Evolutionary conservation across 2,797 vertebrate species (phyloP).

Genomic region (Psittacula derbiana): DNA sequence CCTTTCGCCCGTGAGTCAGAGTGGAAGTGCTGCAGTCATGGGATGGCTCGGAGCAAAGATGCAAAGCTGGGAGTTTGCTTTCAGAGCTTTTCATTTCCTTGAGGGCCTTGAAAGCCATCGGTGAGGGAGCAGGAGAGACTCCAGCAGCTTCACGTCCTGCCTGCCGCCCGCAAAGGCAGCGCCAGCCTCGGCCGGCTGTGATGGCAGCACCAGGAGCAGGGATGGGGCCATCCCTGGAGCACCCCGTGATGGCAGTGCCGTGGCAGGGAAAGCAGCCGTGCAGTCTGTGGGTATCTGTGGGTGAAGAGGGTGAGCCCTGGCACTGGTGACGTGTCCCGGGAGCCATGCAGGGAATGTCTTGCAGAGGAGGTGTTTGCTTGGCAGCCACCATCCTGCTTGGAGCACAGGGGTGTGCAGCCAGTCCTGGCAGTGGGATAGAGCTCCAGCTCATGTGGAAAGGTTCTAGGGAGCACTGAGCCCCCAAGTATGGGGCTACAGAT

Average conservation of each 20-base stretch:
- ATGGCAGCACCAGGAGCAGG: neutral
- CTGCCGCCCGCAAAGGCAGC: neutral
- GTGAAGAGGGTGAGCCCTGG: neutral
- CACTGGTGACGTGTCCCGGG: neutral
- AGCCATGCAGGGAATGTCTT: neutral
- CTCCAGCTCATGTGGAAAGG: neutral
- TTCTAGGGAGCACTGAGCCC: neutral
- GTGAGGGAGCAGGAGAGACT: neutral
- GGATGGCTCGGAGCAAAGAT: slow-evolving; percentile 1
- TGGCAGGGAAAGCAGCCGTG: neutral
- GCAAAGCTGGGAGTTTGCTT: slow-evolving; percentile 22
- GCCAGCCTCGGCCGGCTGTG: neutral
- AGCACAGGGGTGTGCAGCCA: neutral
- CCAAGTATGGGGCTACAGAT: fast-evolving
- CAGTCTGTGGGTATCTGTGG: neutral
- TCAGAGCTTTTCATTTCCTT: slow-evolving; percentile 14
- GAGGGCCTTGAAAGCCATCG: neutral
- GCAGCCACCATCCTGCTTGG: neutral
- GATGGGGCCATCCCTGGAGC: neutral
- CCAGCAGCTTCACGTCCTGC: neutral
- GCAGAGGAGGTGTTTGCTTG: neutral
- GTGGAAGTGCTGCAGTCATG: neutral
- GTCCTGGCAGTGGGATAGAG: neutral
- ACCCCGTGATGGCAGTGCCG: fast-evolving
- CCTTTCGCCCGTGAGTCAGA: slow-evolving; percentile 40